Base-by-base conservation (phyloP, 2,888 invertebrate species). In the Thymelicus sylvestris region DNA sequence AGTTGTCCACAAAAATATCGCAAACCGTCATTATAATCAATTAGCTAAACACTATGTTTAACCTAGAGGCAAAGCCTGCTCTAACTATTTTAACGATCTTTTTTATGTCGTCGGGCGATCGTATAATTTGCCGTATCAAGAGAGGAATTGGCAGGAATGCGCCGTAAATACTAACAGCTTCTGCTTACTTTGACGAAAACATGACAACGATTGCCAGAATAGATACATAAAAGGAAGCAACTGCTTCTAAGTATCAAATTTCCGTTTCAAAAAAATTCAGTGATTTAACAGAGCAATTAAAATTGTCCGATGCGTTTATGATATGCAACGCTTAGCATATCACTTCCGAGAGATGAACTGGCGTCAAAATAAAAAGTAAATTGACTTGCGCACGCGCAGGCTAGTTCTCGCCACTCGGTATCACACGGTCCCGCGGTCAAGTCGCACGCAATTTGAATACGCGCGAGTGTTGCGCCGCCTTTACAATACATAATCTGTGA, bases 361-460 rank as follows among this genome's bases (percentile, higher is more conserved):
- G 61, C 67, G 39, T 55, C 44, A 63, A 55, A 62, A 19, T 62
- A 61, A 68, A 67, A 68, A 61, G 68, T 55, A 50, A 62, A 68
- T 55, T 68, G 63, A 62, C 52, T 44, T 55, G 62, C 44, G 55
- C 62, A 10, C 50, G 38, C 68, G 68, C 67, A 41, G 74, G 73
- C 69, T 72, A 72, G 31, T 74, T 60, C 24, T 66, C 74, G 82
- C 74, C 87, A 87, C 76, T 85, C 80, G 67, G 67, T 75, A 67
- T 71, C 79, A 77, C 76, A 78, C 83, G 78, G 70, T 74, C 74
- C 83, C 76, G 78, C 74, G 76, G 78, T 72, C 73, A 73, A 74
- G 80, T 77, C 79, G 88, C 81, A 80, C 76, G 12, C 67, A 73
- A 75, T 80, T 78, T 67, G 57, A 78, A 78, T 69, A 67, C 59